Evolutionary conservation across 2,113 vertebrate species (phyloP), one percentile per base, ranked within the genome.

Genomic region (Antigone vipio): DNA sequence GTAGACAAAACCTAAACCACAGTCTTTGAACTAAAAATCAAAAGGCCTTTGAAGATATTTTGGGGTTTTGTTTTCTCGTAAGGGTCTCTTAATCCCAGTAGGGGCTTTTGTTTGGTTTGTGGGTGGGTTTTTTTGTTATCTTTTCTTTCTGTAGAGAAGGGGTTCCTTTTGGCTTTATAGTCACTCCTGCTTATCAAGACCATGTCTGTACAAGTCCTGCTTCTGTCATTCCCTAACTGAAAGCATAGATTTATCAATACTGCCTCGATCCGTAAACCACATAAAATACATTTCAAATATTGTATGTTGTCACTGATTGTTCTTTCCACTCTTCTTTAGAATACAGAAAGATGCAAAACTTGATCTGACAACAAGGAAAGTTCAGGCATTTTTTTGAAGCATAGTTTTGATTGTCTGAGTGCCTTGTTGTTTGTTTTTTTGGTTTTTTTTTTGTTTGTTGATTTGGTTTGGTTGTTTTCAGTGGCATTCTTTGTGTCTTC

Each of bases 1-100:
- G 55, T 42, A 80, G 79, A 86, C 38, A 88, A 94, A 96, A 83
- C 63, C 67, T 73, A 74, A 91, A 92, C 32, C 27, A 27, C 29
- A 83, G 79, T 22, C 92, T 97, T 96, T 93, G 88, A 97, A 88
- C 83, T 95, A 60, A 85, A 52, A 86, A 88, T 93, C 94, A 93
- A 93, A 95, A 94, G 55, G 45, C 72, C n/a, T 92, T 92, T 92
- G 88, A 94, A 94, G 88, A 29, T 88, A 69, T 71, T 92, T 76
- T 53, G 24, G 58, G 22, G 27, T n/a, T 49, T 68, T 94, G 9
- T 66, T 93, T 90, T 85, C 40, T 68, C 68, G 24, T 79, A 80
- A 88, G 82, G 82, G 63, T 95, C 63, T 92, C 79, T 58, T 86
- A 66, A 66, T 95, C 79, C 45, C 29, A 19, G 42, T 38, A 75